A percentile compares a stretch with the other conserved stretches of the same genome.
These are phyloP conservation scores for Zoanthus solanderi DNA, from an alignment of 92 coral and sea anemone species.

Conservation along the genomic window DNA sequence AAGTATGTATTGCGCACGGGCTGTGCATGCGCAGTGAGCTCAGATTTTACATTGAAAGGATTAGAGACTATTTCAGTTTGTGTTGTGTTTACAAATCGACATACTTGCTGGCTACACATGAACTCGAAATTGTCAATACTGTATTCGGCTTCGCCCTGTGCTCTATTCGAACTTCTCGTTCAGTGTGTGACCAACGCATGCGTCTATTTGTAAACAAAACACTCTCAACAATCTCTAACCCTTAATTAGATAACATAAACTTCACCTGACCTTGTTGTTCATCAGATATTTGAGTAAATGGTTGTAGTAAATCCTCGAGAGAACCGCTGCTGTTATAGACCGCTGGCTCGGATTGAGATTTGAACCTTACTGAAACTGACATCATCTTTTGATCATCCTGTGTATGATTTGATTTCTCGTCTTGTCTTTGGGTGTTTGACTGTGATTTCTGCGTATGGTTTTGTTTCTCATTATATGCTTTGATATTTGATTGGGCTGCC, in stretches of 20 bases:
- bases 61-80: too few species aligned
- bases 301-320: background rate
- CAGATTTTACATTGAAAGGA: too few species aligned
- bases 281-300: background rate
- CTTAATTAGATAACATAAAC: background rate
- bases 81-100: too few species aligned
- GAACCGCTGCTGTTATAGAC: constrained; percentile 7
- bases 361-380: constrained; percentile 76
- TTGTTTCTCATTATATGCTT: background rate
- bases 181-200: too few species aligned
- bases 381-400: constrained; percentile 1
- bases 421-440: background rate
- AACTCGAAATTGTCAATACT: too few species aligned
- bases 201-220: too few species aligned
- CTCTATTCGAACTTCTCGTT: too few species aligned
- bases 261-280: constrained; percentile 19
- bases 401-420: background rate
- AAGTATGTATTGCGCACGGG: too few species aligned
- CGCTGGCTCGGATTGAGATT: constrained; percentile 45
- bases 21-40: too few species aligned
- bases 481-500: background rate
- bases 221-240: too few species aligned
- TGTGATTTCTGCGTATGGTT: background rate
- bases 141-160: too few species aligned
- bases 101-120: too few species aligned